Conservation (phyloP, 2,113 vertebrate genomes). For the Tautogolabrus adspersus region DNA sequence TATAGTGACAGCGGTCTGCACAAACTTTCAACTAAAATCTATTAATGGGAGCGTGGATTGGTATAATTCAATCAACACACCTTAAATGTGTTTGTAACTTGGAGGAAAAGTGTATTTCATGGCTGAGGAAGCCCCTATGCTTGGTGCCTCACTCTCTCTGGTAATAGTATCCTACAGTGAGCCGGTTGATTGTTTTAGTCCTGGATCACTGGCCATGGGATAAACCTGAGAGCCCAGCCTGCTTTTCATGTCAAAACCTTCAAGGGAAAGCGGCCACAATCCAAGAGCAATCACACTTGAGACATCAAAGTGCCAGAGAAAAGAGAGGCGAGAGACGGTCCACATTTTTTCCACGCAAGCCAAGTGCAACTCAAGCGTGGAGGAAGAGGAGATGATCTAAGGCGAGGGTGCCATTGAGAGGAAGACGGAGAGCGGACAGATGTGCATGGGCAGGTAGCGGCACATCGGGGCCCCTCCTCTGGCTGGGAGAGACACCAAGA, state of each 20-base stretch:
- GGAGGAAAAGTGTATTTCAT: constrained; percentile 67
- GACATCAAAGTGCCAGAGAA: constrained; percentile 79
- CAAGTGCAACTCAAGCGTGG: constrained; percentile 84
- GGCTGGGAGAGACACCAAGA: constrained; percentile 49
- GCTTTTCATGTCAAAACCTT: constrained; percentile 87
- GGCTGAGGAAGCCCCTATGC: constrained; percentile 74
- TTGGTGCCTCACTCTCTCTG: constrained; percentile 68
- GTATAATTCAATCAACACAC: constrained; percentile 76
- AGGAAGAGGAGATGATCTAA: constrained; percentile 87
- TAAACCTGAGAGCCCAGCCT: constrained; percentile 83
- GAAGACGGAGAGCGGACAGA: constrained; percentile 84
- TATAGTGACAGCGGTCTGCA: constrained; percentile 39
- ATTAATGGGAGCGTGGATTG: constrained; percentile 47
- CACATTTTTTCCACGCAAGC: constrained; percentile 79
- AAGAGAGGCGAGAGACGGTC: constrained; percentile 77
- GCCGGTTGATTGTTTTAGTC: constrained; percentile 86
- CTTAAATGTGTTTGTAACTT: constrained; percentile 70
- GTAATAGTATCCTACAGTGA: constrained; percentile 85
- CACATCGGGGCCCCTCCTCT: constrained; percentile 77
- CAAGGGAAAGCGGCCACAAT: constrained; percentile 82
- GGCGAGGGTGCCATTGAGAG: constrained; percentile 81
- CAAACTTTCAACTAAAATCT: constrained; percentile 51
- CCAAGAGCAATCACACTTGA: constrained; percentile 86
- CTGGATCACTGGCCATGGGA: constrained; percentile 83
- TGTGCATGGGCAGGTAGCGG: constrained; percentile 85